Base-by-base conservation (phyloP, 2,797 vertebrate species). In the Pempheris klunzingeri region DNA sequence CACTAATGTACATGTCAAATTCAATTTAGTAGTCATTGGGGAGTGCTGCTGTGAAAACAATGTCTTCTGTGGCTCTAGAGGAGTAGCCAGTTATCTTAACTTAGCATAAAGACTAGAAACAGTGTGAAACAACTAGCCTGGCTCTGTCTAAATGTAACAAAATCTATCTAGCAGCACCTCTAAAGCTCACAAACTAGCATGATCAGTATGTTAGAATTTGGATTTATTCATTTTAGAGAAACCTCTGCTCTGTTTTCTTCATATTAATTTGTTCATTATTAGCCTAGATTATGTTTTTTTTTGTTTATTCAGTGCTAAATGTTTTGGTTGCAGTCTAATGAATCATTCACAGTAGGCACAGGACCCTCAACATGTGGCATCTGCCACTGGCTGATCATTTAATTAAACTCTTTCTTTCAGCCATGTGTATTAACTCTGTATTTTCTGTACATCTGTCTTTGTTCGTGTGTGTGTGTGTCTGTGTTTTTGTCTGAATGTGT, bases 321-420 rank as follows among this genome's bases (percentile, higher is more conserved):
- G 73, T 85, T 79, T 86, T 67, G 60, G 26, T 78, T 86, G 46
- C 66, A 81, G 34, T 85, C 69, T 70, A 30, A 78, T 90, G 60
- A 85, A 84, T 87, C 69, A 86, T 88, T 91, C 55, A 72, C 72
- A 66, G 28, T n/a, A 73, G 72, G 38, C 67, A 80, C 75, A 87
- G 73, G 68, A 78, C 71, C 73, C 41, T 65, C 52, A 66, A 66
- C 52, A 71, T 84, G 75, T 80, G 83, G 36, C 65, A 71, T 82
- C 55, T 75, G 78, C 80, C 62, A 66, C 71, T 76, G 47, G 55
- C 78, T 80, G 59, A 87, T 76, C 61, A 85, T 83, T 77, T 60
- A 86, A 83, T 87, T 89, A 80, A 77, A 72, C 64, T 62, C 22
- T 67, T 66, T 59, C 47, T 78, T 82, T 78, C 47, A 67, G 49